Base-by-base conservation (phyloP, 2,888 invertebrate species). In the Phortica magna region DNA sequence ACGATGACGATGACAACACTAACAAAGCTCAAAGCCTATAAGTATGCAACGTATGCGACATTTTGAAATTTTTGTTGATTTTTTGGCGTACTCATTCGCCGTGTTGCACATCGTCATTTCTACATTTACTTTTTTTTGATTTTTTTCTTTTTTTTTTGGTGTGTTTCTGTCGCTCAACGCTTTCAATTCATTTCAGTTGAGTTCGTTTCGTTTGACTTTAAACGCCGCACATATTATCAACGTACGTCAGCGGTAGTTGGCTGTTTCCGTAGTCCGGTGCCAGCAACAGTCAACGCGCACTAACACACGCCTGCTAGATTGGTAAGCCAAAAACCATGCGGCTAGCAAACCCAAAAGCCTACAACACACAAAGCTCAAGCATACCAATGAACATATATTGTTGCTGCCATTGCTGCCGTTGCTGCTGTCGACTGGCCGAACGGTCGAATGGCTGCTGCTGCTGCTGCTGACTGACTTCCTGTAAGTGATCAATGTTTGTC, bases 401-500 rank as follows among this genome's bases (percentile, higher is more conserved):
- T 53, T 53, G 10, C n/a, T 53, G 7, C 57, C 5, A 6, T 57
- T n/a, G n/a, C 65, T 6, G 39, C 4, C 65, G 4, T 17, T 19
- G 7, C 17, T 19, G 7, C 2, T 17, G 61, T 22, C 9, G 12
- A 5, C 61, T 1, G 55, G 17, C 12, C 55, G 22, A 59, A 10
- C 22, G 59, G 19, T 22, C 61, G 61, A 64, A 14, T 64, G 64
- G 31, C 31, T 31, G 31, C 31, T 31, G 48, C 48, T 48, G 48
- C 48, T 48, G 48, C 14, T 48, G 43, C 77, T 43, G 17, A 64
- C 78, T 77, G 79, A 78, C 81, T 78, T 84, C 86, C 88, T 88
- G 88, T 86, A 88, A 85, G 85, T 85, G 88, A 85, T 88, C 85
- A 85, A 85, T 85, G 85, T 88, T 85, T 85, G 88, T 81, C 85